Conservation (phyloP, 2,888 invertebrate genomes). For the Achlya flavicornis region DNA sequence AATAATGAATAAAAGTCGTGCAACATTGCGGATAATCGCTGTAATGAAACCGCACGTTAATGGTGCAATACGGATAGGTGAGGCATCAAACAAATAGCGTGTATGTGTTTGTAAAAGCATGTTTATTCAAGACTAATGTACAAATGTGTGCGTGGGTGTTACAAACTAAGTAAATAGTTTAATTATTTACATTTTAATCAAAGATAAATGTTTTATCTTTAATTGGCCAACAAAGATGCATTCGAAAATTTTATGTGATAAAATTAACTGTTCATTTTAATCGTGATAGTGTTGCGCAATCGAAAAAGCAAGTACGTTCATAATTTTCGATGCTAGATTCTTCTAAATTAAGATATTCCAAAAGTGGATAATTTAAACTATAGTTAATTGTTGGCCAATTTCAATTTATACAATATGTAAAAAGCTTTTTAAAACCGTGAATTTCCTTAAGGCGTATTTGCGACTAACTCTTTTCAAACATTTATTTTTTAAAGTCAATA, state of each 20-base stretch:
- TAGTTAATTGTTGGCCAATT: no score
- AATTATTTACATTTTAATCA: neutral
- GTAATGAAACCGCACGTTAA: constrained; percentile 23
- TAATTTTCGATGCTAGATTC: no score
- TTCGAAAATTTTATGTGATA: neutral
- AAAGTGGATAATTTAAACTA: neutral
- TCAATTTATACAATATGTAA: neutral
- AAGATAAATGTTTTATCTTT: neutral
- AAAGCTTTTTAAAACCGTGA: constrained; percentile 1
- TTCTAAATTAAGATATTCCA: neutral
- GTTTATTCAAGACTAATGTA: constrained; percentile 65
- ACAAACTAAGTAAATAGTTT: constrained; percentile 50
- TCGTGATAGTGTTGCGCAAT: no score
- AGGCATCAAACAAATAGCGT: constrained; percentile 66
- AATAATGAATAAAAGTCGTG: constrained; percentile 10
- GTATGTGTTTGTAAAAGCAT: constrained; percentile 54
- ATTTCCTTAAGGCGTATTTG: neutral
- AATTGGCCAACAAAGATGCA: neutral
- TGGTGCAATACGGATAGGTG: constrained; percentile 53
- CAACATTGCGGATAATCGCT: constrained; percentile 6
- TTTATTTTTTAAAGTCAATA: no score
- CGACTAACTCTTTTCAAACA: neutral
- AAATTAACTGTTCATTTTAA: no score
- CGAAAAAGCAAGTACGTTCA: no score
- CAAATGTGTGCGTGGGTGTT: constrained; percentile 54